Evolutionary conservation across 2,888 invertebrate species (phyloP).

Genomic region (Gisinianus flammeolus): DNA sequence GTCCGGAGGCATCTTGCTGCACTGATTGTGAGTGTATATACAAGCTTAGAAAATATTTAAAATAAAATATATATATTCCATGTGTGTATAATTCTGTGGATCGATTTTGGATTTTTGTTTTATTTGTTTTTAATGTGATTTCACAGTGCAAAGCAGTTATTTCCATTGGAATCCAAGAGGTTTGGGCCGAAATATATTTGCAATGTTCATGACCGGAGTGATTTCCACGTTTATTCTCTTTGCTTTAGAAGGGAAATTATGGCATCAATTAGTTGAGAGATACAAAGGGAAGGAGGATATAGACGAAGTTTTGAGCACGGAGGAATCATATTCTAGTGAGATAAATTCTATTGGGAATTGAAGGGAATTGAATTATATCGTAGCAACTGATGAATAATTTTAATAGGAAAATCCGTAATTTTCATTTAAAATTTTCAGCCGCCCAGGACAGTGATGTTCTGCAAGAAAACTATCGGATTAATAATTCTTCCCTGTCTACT

Average conservation of each 20-base stretch:
- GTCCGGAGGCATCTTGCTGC: constrained; percentile 52
- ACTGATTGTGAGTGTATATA: constrained; percentile 51
- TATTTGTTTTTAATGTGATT: no score
- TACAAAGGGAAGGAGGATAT: neutral
- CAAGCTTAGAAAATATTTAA: no score
- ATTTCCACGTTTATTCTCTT: neutral
- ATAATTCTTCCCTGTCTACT: constrained; percentile 28
- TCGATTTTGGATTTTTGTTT: no score
- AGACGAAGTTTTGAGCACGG: neutral
- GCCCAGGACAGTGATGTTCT: constrained; percentile 49
- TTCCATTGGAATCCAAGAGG: constrained; percentile 52
- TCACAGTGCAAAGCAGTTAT: constrained; percentile 32
- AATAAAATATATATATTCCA: no score
- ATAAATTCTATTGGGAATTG: neutral
- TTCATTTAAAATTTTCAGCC: neutral
- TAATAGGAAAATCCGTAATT: no score
- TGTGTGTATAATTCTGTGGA: no score
- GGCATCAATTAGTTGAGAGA: neutral
- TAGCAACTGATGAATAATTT: no score
- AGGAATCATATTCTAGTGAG: neutral
- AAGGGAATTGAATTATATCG: no score
- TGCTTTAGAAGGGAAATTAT: neutral
- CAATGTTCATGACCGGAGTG: constrained; percentile 42
- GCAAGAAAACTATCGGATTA: constrained; percentile 50
- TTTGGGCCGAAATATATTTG: constrained; percentile 53